Base-by-base conservation (phyloP, 2,797 vertebrate species). In the Pachyuromys duprasi region DNA sequence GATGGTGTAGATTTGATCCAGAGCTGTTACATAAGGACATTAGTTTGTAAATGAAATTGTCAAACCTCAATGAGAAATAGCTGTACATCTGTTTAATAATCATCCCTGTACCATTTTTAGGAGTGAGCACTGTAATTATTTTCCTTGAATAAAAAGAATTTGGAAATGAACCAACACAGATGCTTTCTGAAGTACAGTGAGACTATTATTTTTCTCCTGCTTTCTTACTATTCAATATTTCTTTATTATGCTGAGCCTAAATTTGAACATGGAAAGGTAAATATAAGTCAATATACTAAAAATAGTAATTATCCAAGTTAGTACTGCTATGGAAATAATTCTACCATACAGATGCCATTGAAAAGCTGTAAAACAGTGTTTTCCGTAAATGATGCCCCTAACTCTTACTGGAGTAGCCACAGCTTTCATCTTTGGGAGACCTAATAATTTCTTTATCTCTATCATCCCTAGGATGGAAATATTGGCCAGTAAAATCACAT, bases 31-130 rank as follows among this genome's bases (percentile, higher is more conserved):
- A 78, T 92, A 98, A 98, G 98, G 69, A 97, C 28, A 33, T 95
- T 97, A 97, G 76, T 94, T 98, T 80, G 94, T 97, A 96, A 97
- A 94, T 94, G 93, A 97, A 97, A 96, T 83, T 92, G 88, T 93
- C 90, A 93, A 97, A 96, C 94, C 88, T 97, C 94, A 91, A 92
- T 93, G 92, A 96, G 86, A 97, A 97, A 96, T 94, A 96, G 79
- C 78, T 55, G 33, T 95, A 91, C 94, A 97, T 97, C 95, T 97
- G 96, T 89, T 96, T 97, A 97, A 95, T 97, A 96, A 97, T 96
- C 74, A 95, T 79, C 63, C 74, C 70, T 86, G 60, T 72, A 80
- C 92, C 88, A 92, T 94, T 97, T 97, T 97, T 97, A 97, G 96
- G 91, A 95, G 22, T 60, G 53, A 97, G 65, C 86, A 95, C 83